Evolutionary conservation across 2,888 invertebrate species (phyloP).

Genomic region (Epicampocera succincta): DNA sequence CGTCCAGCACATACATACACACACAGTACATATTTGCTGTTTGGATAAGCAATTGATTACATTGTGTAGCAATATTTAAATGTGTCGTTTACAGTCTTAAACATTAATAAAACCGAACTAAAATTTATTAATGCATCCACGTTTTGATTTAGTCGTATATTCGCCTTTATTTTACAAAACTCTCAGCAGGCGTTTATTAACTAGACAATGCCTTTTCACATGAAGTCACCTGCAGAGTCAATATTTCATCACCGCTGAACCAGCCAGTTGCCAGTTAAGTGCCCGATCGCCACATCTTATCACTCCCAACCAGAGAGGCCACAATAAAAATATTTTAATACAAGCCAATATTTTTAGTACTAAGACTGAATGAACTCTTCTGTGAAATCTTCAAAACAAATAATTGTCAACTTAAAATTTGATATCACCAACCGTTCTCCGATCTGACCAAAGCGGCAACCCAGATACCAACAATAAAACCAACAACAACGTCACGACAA

Average conservation of each 20-base stretch:
- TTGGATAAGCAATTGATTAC: too few species aligned
- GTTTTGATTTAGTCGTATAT: slow-evolving; percentile 49
- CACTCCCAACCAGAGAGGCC: background rate
- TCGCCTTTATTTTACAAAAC: slow-evolving; percentile 48
- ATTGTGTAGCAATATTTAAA: too few species aligned
- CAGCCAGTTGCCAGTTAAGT: slow-evolving; percentile 68
- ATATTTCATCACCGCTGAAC: slow-evolving; percentile 67
- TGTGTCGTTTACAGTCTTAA: slow-evolving; percentile 20
- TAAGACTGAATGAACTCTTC: too few species aligned
- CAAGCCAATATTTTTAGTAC: too few species aligned
- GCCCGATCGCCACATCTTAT: slow-evolving; percentile 70
- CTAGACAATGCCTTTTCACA: slow-evolving; percentile 57
- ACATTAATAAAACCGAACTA: slow-evolving; percentile 12
- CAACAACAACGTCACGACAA: slow-evolving; percentile 20
- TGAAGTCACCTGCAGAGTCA: slow-evolving; percentile 68
- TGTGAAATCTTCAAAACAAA: too few species aligned
- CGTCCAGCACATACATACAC: too few species aligned
- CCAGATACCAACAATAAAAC: slow-evolving; percentile 21
- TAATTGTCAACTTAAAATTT: too few species aligned
- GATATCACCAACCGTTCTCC: too few species aligned
- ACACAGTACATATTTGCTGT: too few species aligned
- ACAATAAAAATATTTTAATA: too few species aligned
- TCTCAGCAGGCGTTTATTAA: slow-evolving; percentile 53
- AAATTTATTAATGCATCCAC: slow-evolving; percentile 57
- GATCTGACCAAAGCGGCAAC: too few species aligned